These are phyloP conservation scores for Lepidocolaptes lacrymiger DNA, from an alignment of 2,797 vertebrate species.

Conservation along the genomic window DNA sequence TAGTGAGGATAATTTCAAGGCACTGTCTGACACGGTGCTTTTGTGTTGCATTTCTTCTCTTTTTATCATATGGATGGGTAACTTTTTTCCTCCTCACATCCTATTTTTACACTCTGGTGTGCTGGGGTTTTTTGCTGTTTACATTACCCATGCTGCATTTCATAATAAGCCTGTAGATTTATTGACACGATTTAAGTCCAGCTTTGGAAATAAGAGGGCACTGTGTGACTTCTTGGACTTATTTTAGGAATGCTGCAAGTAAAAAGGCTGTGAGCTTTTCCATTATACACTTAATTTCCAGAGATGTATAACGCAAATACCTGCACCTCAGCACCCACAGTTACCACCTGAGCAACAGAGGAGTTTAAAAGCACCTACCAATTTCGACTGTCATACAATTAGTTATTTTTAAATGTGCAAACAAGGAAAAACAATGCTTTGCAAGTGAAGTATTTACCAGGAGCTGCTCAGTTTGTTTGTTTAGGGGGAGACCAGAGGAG, in stretches of 20 bases:
- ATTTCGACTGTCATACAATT: neutral
- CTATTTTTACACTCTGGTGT: slow-evolving; percentile 67
- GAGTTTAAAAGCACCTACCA: neutral
- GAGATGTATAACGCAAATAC: neutral
- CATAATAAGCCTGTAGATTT: slow-evolving; percentile 44
- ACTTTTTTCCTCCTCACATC: slow-evolving; percentile 33
- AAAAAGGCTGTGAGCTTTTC: neutral
- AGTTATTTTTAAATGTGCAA: neutral
- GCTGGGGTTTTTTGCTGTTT: neutral
- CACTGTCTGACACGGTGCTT: slow-evolving; percentile 75
- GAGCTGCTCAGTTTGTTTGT: neutral
- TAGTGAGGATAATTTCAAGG: slow-evolving; percentile 84
- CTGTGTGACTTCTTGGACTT: neutral
- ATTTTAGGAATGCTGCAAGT: neutral
- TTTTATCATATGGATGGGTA: slow-evolving; percentile 68
- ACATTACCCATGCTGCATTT: slow-evolving; percentile 58
- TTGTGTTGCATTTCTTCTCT: slow-evolving; percentile 77
- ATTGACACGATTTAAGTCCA: neutral
- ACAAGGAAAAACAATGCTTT: neutral
- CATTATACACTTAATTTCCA: neutral
- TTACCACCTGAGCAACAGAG: neutral
- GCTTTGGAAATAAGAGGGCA: neutral
- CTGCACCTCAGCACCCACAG: neutral
- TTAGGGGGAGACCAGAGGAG: neutral
- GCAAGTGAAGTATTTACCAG: neutral